Evolutionary conservation across 92 coral and sea anemone species (phyloP).

Genomic region (Actinostola sp.): DNA sequence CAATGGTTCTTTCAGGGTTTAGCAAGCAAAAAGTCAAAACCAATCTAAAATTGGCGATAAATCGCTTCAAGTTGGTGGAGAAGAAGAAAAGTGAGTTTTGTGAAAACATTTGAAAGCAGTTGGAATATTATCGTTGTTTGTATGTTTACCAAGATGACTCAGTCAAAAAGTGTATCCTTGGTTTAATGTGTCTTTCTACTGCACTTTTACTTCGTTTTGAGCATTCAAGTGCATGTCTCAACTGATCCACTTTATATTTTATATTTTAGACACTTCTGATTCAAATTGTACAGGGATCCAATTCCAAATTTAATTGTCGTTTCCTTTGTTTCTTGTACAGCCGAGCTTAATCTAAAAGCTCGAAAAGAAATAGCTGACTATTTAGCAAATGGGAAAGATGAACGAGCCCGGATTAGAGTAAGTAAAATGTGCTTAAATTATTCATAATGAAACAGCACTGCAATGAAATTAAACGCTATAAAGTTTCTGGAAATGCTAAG

Average conservation of each 20-base stretch:
- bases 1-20: conserved; percentile 74
- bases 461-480: too few species aligned
- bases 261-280: too few species aligned
- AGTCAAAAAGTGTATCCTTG: not conserved
- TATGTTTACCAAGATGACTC: not conserved
- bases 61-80: conserved; percentile 91
- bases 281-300: too few species aligned
- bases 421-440: conserved; percentile 16
- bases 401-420: conserved; percentile 96
- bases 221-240: too few species aligned
- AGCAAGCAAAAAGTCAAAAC: conserved; percentile 91
- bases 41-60: conserved; percentile 88
- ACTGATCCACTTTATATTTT: too few species aligned
- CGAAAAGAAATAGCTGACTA: conserved; percentile 95
- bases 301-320: too few species aligned
- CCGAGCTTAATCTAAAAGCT: conserved; percentile 91
- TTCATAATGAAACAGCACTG: too few species aligned
- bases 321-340: conserved; percentile 37
- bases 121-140: not conserved
- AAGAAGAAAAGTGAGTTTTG: conserved; percentile 89
- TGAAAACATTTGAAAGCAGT: not conserved
- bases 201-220: too few species aligned
- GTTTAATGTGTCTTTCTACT: conserved; percentile 5
- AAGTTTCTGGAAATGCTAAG: too few species aligned
- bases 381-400: conserved; percentile 85